Percentiles rank a stretch among this genome's conserved stretches.
Conservation (phyloP, 2,113 vertebrate genomes). For the Narcine bancroftii region DNA sequence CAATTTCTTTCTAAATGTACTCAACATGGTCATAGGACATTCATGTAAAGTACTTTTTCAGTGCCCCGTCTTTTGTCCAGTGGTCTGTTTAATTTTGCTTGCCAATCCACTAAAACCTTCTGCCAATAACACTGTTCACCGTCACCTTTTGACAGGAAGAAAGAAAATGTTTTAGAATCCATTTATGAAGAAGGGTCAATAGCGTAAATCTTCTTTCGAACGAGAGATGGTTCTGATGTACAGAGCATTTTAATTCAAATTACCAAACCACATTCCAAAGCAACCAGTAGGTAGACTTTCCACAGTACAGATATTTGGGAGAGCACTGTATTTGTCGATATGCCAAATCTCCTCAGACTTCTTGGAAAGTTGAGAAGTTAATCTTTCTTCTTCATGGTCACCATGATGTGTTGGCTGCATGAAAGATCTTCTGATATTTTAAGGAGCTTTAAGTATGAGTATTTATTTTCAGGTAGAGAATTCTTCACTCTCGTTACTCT, state of each 20-base stretch:
- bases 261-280: too few species aligned
- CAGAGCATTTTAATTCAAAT: not conserved
- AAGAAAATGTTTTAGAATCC: not conserved
- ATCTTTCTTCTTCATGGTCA: too few species aligned
- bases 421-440: too few species aligned
- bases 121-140: slow-evolving; percentile 94
- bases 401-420: too few species aligned
- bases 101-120: slow-evolving; percentile 95
- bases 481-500: too few species aligned
- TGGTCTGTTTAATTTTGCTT: slow-evolving; percentile 89
- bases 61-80: slow-evolving; percentile 88
- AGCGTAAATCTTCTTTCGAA: not conserved
- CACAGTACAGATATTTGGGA: too few species aligned
- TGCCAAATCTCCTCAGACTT: too few species aligned
- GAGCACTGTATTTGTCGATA: too few species aligned
- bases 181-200: not conserved
- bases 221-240: not conserved
- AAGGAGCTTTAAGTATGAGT: too few species aligned
- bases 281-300: too few species aligned
- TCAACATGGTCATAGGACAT: not conserved
- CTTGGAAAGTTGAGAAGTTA: too few species aligned
- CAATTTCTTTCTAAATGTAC: not conserved
- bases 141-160: slow-evolving; percentile 63
- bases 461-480: too few species aligned
- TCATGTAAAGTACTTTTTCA: slow-evolving; percentile 69